Base-by-base conservation (phyloP, 2,888 invertebrate genomes). In the Ctena decussata region DNA sequence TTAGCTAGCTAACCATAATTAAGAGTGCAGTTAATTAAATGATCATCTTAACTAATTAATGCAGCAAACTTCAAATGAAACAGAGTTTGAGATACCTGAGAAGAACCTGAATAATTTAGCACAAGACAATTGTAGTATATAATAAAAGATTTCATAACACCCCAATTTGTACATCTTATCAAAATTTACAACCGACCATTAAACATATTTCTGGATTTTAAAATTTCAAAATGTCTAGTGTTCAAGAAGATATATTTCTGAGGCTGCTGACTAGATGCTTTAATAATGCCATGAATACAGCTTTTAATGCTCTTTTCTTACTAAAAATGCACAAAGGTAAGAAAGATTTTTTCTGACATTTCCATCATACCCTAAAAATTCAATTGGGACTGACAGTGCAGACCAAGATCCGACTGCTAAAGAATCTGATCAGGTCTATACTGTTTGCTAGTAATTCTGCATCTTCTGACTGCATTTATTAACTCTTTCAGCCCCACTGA, bases 291-390 rank as follows among this genome's bases (percentile, higher is more conserved):
- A 30, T 85, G 72, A 69, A 41, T 18, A 60, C 74, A 21, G 85
- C 76, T 5, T n/a, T 60, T 11, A 72, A 72, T 75, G 82, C 81
- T 5, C 8, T 85, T 18, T 35, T 39, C n/a, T 24, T 82, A 8
- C 32, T 85, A n/a, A 41, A 85, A 49, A 37, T 53, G 24, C 44
- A 39, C 27, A 79, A 80, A 65, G 85, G 85, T 85, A 79, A 82
- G 85, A 18, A 30, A 27, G 24, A 49, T 46, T 27, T 41, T 41
- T 41, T 41, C 8, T 41, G 6, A n/a, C n/a, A n/a, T n/a, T n/a
- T n/a, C n/a, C n/a, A n/a, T n/a, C n/a, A n/a, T n/a, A n/a, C n/a
- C n/a, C n/a, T n/a, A n/a, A n/a, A n/a, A n/a, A n/a, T n/a, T n/a
- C n/a, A n/a, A n/a, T n/a, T n/a, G n/a, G n/a, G n/a, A n/a, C n/a